Evolutionary conservation across 2,113 vertebrate genomes (phyloP), one percentile per base, ranked within the genome.

Genomic region (Thermophis baileyi): DNA sequence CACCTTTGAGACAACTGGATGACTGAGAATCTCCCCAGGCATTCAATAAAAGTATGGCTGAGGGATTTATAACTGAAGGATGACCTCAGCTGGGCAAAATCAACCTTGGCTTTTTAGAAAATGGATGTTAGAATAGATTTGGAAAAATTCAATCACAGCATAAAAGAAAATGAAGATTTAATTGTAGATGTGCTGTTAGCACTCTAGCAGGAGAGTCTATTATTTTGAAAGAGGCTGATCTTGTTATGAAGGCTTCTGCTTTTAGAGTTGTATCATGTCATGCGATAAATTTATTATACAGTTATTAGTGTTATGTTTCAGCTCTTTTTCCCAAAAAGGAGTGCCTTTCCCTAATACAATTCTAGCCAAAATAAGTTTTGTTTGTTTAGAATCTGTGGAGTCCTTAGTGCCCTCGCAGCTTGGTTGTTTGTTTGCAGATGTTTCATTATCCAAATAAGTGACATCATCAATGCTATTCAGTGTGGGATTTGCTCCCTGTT

Each of bases 41-140:
- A 98, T 4, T 97, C 88, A 0, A 30, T 98, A n/a, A 51, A 92
- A 1, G 99, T 99, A 97, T 99, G 99, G 1, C 49, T 99, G 18
- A 95, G 96, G 35, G 99, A 99, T 96, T 92, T 99, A 30, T 98
- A 98, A 93, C 95, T 98, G 86, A 99, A 99, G 94, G 98, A 99
- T 54, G 98, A 99, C 53, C 95, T 94, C 46, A 87, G 95, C 0
- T 99, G 98, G 99, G 95, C 98, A 95, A 97, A 97, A 47, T 98
- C 97, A 10, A 97, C 97, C 0, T 40, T 99, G 40, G 97, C 98
- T 6, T 97, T 99, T 97, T 99, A 94, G 98, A 99, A 96, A 99
- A 99, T 30, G 98, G 99, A 97, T 99, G 99, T 91, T 99, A 99
- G 97, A 98, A 97, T 95, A 98, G 97, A 94, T 93, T 93, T 98